A percentile compares a stretch with the other conserved stretches of the same genome.
Evolutionary conservation across 1,140 invertebrate genomes (phyloP).

Genomic region (Amphibalanus amphitrite): DNA sequence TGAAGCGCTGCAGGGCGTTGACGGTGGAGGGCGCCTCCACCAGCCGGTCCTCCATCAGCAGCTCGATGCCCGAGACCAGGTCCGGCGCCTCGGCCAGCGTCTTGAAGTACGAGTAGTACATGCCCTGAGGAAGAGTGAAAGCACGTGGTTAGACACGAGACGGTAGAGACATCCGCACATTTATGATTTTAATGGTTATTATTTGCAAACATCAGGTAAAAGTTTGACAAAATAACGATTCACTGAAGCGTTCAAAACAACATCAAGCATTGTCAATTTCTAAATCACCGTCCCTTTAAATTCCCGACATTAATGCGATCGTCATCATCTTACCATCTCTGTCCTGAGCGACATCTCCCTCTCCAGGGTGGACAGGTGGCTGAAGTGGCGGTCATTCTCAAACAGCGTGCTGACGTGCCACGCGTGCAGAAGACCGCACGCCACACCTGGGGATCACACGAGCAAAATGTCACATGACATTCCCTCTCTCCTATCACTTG

Average conservation of each 20-base stretch:
- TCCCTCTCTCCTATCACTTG: too few species aligned
- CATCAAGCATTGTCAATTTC: too few species aligned
- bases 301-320: too few species aligned
- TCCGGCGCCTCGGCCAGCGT: conserved; percentile 47
- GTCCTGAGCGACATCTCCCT: conserved; percentile 51
- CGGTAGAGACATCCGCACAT: background rate
- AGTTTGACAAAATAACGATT: background rate
- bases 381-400: conserved; percentile 63
- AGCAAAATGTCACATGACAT: background rate
- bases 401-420: conserved; percentile 52
- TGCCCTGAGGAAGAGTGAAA: conserved; percentile 37
- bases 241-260: too few species aligned
- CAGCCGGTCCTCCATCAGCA: conserved; percentile 49
- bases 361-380: conserved; percentile 60
- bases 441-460: conserved; percentile 19
- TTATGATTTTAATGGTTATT: background rate
- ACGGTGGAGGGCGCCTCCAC: conserved; percentile 62
- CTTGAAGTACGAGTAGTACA: conserved; percentile 79
- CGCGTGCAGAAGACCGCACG: conserved; percentile 31
- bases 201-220: background rate
- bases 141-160: background rate
- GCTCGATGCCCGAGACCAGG: conserved; percentile 40
- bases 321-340: background rate
- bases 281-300: too few species aligned
- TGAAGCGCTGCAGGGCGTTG: conserved; percentile 62